phyloP scores from a whole-genome alignment of 1,140 invertebrate genomes.

The Aphaenogaster rudis region DNA sequence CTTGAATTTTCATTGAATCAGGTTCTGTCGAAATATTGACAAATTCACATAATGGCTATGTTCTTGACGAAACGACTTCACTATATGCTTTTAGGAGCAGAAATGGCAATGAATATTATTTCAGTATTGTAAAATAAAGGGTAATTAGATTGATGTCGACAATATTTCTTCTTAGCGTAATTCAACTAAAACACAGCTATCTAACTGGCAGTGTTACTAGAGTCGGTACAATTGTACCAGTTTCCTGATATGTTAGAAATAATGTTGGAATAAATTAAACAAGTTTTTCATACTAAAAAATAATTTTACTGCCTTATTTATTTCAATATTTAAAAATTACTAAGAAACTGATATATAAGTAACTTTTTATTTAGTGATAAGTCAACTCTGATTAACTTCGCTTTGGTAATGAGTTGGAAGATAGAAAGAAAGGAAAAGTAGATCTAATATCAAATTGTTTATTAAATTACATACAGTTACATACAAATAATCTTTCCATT shows the following conservation, averaged over 20 bases:
- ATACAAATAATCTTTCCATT: background rate
- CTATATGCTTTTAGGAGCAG: background rate
- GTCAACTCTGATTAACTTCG: background rate
- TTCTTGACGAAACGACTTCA: background rate
- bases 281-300: background rate
- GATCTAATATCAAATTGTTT: background rate
- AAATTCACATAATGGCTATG: background rate
- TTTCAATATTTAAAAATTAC: background rate
- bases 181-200: conserved; percentile 3
- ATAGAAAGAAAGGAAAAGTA: background rate
- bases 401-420: background rate
- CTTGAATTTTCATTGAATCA: conserved; percentile 43
- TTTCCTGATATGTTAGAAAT: background rate
- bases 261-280: background rate
- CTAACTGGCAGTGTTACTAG: background rate
- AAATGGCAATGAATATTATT: background rate
- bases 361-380: background rate
- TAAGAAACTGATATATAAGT: background rate
- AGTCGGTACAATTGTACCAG: background rate
- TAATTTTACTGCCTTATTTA: background rate
- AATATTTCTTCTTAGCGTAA: background rate
- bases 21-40: background rate
- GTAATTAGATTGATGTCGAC: background rate
- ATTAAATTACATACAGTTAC: background rate
- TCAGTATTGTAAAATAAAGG: background rate